Conservation (phyloP, 2,797 vertebrate species). For the Amblyopsis hoosieri region DNA sequence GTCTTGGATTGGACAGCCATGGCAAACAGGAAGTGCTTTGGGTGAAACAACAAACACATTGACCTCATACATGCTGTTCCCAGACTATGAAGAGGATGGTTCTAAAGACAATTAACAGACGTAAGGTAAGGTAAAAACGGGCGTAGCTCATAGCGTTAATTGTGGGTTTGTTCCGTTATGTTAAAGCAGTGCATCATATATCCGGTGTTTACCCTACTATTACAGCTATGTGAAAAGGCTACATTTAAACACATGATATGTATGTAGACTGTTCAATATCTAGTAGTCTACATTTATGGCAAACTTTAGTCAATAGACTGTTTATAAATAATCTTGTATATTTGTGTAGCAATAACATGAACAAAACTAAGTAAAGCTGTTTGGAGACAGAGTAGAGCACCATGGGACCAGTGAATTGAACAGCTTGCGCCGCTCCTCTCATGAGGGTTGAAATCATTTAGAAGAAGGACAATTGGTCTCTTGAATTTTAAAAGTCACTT, state of each 20-base stretch:
- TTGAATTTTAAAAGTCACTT: slow-evolving; percentile 67
- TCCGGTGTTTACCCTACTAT: too few species aligned
- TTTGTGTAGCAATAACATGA: slow-evolving; percentile 17
- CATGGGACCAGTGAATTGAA: slow-evolving; percentile 28
- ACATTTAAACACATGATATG: too few species aligned
- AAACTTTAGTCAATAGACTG: too few species aligned
- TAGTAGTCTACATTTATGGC: too few species aligned
- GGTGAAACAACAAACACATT: slow-evolving; percentile 50
- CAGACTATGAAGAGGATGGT: not conserved
- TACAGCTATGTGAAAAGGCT: too few species aligned
- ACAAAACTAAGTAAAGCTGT: slow-evolving; percentile 19
- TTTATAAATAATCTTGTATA: too few species aligned
- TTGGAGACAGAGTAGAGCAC: not conserved
- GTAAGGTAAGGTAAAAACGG: not conserved
- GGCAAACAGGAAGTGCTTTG: slow-evolving; percentile 52
- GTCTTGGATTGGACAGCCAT: slow-evolving; percentile 37
- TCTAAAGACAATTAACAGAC: not conserved
- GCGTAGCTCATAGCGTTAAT: too few species aligned
- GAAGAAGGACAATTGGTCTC: slow-evolving; percentile 67
- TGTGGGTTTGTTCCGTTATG: too few species aligned
- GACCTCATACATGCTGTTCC: slow-evolving; percentile 38
- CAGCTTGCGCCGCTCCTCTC: slow-evolving; percentile 45
- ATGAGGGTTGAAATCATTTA: slow-evolving; percentile 49
- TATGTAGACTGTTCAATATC: too few species aligned
- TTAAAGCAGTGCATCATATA: too few species aligned